A percentile compares a stretch with the other conserved stretches of the same genome.
phyloP scores from a whole-genome alignment of 64 coral and sea anemone species.

The Dendrophyllia cribrosa region DNA sequence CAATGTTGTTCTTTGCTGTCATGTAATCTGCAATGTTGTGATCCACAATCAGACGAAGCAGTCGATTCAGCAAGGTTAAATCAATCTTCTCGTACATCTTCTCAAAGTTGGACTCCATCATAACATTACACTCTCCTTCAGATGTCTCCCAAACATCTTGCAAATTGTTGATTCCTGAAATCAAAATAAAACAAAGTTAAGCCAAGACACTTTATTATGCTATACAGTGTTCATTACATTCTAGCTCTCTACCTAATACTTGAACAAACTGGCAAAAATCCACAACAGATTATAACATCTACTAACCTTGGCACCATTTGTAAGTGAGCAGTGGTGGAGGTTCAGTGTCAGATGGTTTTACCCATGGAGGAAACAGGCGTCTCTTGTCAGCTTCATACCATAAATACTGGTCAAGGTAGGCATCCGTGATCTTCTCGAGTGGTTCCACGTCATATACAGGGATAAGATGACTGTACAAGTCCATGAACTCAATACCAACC shows the following conservation, averaged over 20 bases:
- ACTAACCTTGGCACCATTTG: conserved; percentile 99
- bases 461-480: conserved; percentile 96
- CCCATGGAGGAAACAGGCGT: conserved; percentile 97
- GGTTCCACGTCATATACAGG: conserved; percentile 99
- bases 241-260: no score
- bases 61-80: conserved; percentile 95
- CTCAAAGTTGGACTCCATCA: conserved; percentile 99
- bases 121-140: conserved; percentile 98
- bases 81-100: conserved; percentile 99
- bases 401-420: conserved; percentile 98
- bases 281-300: background rate
- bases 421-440: conserved; percentile 99
- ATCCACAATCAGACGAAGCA: conserved; percentile 96
- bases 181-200: background rate
- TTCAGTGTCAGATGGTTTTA: conserved; percentile 97
- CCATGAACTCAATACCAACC: conserved; percentile 99
- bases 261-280: no score
- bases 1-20: conserved; percentile 99
- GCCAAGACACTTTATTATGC: background rate
- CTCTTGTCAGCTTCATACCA: conserved; percentile 99
- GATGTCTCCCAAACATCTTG: conserved; percentile 98
- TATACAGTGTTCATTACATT: no score
- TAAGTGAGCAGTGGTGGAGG: conserved; percentile 95
- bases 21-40: conserved; percentile 99
- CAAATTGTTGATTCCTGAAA: conserved; percentile 95